phyloP scores from a whole-genome alignment of 2,797 vertebrate species.

The Falco concolor region DNA sequence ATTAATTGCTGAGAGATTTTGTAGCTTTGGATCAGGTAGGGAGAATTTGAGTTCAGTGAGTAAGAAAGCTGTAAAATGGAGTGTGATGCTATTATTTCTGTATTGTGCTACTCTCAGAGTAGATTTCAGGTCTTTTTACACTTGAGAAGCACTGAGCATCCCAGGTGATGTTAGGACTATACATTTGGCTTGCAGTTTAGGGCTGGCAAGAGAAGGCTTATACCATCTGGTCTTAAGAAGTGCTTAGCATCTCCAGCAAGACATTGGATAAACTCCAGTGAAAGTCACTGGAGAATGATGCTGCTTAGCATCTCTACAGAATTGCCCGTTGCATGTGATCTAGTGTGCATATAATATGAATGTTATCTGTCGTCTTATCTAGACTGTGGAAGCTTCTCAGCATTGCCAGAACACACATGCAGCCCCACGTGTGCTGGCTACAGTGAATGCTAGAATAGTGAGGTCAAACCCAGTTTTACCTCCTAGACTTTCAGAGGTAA shows the following conservation, averaged over 20 bases:
- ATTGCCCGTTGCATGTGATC: background rate
- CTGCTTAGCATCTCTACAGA: background rate
- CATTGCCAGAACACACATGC: background rate
- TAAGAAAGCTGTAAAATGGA: background rate
- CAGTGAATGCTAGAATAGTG: background rate
- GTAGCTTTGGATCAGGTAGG: background rate
- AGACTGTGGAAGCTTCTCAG: background rate
- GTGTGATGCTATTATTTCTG: background rate
- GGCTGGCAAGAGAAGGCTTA: background rate
- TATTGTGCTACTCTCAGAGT: background rate
- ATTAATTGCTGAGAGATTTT: background rate
- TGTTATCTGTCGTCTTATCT: background rate
- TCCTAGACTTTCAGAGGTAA: background rate
- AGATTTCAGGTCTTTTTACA: background rate
- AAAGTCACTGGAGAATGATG: background rate
- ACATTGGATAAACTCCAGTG: background rate
- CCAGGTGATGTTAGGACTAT: background rate
- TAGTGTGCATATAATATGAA: background rate
- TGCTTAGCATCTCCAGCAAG: slow-evolving; percentile 34
- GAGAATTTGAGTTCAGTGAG: background rate
- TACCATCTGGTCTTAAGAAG: slow-evolving; percentile 21
- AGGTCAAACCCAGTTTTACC: background rate
- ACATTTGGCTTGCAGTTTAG: slow-evolving; percentile 2
- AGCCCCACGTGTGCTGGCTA: background rate
- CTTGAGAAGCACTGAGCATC: background rate